These are phyloP conservation scores for Microtus pennsylvanicus DNA, from an alignment of 2,113 vertebrate species.

Conservation along the genomic window DNA sequence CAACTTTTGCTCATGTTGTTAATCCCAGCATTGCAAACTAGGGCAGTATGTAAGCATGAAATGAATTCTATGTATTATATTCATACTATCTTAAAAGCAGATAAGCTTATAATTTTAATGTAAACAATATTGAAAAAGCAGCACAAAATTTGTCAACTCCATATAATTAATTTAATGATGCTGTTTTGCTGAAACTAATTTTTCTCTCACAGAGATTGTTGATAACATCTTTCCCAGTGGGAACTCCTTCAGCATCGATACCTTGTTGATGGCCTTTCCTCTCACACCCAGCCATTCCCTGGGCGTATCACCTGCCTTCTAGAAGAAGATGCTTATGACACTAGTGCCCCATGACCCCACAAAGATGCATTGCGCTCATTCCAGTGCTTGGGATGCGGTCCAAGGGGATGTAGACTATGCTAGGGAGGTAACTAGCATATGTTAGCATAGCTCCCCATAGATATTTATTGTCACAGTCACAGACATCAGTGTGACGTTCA, in stretches of 20 bases:
- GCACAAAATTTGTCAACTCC: not conserved
- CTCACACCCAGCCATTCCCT: not conserved
- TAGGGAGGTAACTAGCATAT: not conserved
- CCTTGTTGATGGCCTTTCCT: not conserved
- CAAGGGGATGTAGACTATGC: not conserved
- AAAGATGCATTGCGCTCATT: not conserved
- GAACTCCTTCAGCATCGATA: not conserved
- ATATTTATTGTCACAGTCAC: not conserved
- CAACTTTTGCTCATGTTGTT: not conserved
- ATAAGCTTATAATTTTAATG: not conserved
- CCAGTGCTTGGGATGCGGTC: not conserved
- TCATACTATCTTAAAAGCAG: conserved; percentile 33
- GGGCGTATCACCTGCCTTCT: not conserved
- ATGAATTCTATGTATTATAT: not conserved
- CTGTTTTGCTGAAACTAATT: conserved; percentile 21
- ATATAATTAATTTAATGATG: not conserved
- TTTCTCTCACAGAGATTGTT: not conserved
- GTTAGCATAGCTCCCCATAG: not conserved
- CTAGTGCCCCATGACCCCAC: not conserved
- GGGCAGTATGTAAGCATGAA: not conserved
- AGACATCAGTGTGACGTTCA: not conserved
- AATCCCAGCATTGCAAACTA: not conserved
- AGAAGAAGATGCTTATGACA: not conserved
- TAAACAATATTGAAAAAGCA: not conserved
- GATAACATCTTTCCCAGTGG: not conserved